phyloP scores from a whole-genome alignment of 2,888 invertebrate genomes.

The Colostygia pectinataria region DNA sequence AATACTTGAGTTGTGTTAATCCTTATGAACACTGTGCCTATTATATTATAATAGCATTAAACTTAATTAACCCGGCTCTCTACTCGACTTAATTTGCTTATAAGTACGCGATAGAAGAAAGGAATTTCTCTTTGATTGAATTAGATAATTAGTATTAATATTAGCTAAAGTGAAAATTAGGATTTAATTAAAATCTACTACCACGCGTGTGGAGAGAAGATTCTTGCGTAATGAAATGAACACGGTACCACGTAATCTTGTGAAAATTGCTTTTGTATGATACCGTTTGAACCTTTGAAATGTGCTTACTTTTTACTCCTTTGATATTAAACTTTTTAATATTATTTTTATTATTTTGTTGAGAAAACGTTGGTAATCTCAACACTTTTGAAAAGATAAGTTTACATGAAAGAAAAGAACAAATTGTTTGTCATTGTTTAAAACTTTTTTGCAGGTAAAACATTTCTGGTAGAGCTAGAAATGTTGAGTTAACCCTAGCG shows the following conservation, averaged over 20 bases:
- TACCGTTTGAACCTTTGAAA: conserved; percentile 9
- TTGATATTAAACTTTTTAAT: neutral
- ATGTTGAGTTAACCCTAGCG: too few relatives aligned
- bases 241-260: conserved; percentile 17
- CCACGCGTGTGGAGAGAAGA: conserved; percentile 10
- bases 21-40: neutral
- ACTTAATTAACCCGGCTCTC: conserved; percentile 37
- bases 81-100: conserved; percentile 49
- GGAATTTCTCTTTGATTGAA: conserved; percentile 51
- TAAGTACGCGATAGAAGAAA: conserved; percentile 48
- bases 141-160: conserved; percentile 56
- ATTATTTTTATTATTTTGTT: too few relatives aligned
- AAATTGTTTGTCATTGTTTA: too few relatives aligned
- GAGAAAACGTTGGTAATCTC: too few relatives aligned
- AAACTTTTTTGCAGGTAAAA: too few relatives aligned
- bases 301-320: neutral
- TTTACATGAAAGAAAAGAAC: too few relatives aligned
- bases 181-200: conserved; percentile 48
- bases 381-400: too few relatives aligned
- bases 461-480: too few relatives aligned
- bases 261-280: conserved; percentile 22
- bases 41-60: neutral
- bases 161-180: conserved; percentile 45
- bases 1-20: neutral
- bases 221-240: conserved; percentile 21